phyloP scores from a whole-genome alignment of 2,113 vertebrate genomes.

The Tetrao urogallus region DNA sequence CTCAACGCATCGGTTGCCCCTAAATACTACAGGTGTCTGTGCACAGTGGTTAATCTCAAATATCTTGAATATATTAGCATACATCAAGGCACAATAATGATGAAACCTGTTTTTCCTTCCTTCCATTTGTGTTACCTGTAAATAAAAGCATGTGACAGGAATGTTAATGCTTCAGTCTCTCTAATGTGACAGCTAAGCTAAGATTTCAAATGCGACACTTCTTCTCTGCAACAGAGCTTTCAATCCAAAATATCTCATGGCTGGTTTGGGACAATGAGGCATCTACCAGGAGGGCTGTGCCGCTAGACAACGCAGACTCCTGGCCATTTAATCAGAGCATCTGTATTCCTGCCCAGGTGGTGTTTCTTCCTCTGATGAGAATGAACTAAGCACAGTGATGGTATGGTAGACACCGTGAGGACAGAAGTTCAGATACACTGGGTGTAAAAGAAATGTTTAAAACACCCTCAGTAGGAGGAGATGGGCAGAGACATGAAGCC shows the following conservation, averaged over 20 bases:
- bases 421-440: accelerated
- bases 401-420: neutral
- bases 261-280: neutral
- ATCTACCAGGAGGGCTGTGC: neutral
- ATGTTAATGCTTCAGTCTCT: constrained; percentile 46
- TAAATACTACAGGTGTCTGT: constrained; percentile 65
- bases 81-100: constrained; percentile 69
- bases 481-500: neutral
- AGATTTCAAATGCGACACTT: neutral
- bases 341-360: neutral
- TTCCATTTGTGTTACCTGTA: constrained; percentile 68
- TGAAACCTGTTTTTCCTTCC: constrained; percentile 57
- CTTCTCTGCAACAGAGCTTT: neutral
- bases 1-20: constrained; percentile 50
- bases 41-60: constrained; percentile 50
- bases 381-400: neutral
- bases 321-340: neutral
- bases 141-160: constrained; percentile 68
- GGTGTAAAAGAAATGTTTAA: neutral
- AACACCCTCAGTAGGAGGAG: neutral
- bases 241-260: constrained; percentile 5
- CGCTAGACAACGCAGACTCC: neutral
- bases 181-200: neutral
- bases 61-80: constrained; percentile 65
- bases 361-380: neutral